phyloP scores from a whole-genome alignment of 2,888 invertebrate species.

The Zeuzera pyrina region DNA sequence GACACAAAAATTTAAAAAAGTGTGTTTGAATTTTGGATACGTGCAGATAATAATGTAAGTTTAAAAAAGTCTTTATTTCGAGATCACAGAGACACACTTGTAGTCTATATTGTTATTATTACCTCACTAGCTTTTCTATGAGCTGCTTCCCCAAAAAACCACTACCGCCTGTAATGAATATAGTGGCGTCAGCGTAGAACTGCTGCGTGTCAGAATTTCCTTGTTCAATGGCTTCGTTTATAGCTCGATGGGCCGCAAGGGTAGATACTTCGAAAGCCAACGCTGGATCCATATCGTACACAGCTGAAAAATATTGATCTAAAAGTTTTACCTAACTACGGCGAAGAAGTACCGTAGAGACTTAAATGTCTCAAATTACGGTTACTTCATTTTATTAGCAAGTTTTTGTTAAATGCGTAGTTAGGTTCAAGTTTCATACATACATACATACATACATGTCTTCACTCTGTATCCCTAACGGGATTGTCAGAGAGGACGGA shows the following conservation, averaged over 20 bases:
- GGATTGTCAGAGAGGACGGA: too few species aligned
- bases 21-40: conserved; percentile 6
- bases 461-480: too few species aligned
- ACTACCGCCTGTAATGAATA: conserved; percentile 89
- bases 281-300: conserved; percentile 8
- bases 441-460: too few species aligned
- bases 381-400: too few species aligned
- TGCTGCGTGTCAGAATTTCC: conserved; percentile 23
- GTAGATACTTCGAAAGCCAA: conserved; percentile 7
- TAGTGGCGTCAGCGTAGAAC: conserved; percentile 25
- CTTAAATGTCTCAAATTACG: too few species aligned
- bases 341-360: too few species aligned
- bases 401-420: too few species aligned
- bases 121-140: conserved; percentile 82
- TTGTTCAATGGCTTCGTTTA: conserved; percentile 16
- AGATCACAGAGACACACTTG: conserved; percentile 2
- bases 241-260: conserved; percentile 9
- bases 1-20: too few species aligned
- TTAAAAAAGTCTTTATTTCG: too few species aligned
- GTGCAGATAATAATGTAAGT: conserved; percentile 20
- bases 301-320: too few species aligned
- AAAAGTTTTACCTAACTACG: too few species aligned
- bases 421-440: too few species aligned
- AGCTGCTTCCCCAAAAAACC: conserved; percentile 94
- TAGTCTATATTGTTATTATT: conserved; percentile 1